phyloP scores from a whole-genome alignment of 2,797 vertebrate genomes.

The Enteromius thamalakanensis region DNA sequence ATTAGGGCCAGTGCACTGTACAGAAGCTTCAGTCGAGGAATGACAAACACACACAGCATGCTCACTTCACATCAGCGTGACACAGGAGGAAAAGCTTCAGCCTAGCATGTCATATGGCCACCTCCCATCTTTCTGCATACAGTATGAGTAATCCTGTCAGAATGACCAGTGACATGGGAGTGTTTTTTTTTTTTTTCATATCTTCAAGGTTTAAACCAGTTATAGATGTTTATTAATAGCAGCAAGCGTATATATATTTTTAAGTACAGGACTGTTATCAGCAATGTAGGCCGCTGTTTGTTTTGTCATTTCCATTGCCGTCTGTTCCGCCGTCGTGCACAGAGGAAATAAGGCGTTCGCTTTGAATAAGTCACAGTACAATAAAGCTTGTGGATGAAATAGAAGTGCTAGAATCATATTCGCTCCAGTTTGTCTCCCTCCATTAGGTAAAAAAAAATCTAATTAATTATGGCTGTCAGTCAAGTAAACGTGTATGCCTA shows the following conservation, averaged over 20 bases:
- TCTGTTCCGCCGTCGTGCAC: not conserved
- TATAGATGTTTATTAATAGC: slow-evolving; percentile 49
- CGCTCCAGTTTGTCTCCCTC: slow-evolving; percentile 2
- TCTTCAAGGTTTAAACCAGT: slow-evolving; percentile 12
- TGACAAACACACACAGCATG: slow-evolving; percentile 6
- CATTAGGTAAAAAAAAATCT: not conserved
- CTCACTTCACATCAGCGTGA: slow-evolving; percentile 22
- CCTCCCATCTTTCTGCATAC: not conserved
- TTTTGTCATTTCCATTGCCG: slow-evolving; percentile 34
- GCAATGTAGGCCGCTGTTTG: slow-evolving; percentile 18
- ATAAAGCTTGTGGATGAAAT: slow-evolving; percentile 15
- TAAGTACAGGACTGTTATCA: slow-evolving; percentile 37
- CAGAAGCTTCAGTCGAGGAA: not conserved
- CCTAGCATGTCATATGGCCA: slow-evolving; percentile 24
- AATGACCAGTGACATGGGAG: slow-evolving; percentile 14
- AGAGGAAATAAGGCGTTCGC: slow-evolving; percentile 19
- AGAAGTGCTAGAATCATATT: not conserved
- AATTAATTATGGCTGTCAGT: not conserved
- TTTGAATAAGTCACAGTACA: slow-evolving; percentile 24
- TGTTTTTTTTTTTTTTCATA: not conserved
- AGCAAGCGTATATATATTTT: slow-evolving; percentile 12
- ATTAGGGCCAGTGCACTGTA: not conserved
- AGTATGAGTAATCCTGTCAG: slow-evolving; percentile 16
- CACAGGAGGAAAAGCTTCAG: slow-evolving; percentile 31
- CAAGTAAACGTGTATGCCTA: not conserved